Percentiles rank a stretch among this genome's conserved stretches.
Conservation (phyloP, 2,113 vertebrate species). For the Pseudopodoces humilis region DNA sequence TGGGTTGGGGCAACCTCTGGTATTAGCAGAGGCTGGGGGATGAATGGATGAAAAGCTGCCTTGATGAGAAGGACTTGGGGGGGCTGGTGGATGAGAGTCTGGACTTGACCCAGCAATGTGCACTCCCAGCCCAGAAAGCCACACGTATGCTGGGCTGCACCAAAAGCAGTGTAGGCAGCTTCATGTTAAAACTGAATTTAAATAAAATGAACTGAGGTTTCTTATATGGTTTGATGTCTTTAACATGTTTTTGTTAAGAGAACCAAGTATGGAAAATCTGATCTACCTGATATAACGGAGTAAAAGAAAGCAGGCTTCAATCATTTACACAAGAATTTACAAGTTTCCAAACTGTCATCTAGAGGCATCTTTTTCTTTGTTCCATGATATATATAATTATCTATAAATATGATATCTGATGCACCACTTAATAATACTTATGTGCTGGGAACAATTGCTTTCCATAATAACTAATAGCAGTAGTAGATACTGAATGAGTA, state of each 20-base stretch:
- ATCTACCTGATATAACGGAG: not conserved
- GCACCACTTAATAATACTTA: not conserved
- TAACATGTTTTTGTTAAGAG: not conserved
- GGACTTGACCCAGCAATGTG: rapidly evolving
- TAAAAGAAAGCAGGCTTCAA: not conserved
- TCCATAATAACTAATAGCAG: not conserved
- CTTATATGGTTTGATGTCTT: not conserved
- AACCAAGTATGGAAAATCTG: not conserved
- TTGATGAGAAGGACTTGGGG: not conserved
- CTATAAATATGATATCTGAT: not conserved
- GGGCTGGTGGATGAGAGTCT: not conserved
- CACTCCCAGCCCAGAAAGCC: not conserved
- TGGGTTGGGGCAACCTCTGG: not conserved
- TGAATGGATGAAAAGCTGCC: not conserved
- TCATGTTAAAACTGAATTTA: not conserved
- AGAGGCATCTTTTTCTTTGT: not conserved
- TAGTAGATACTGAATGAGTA: not conserved
- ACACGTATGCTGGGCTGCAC: rapidly evolving
- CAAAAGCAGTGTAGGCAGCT: rapidly evolving
- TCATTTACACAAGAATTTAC: not conserved
- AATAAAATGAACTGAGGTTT: not conserved
- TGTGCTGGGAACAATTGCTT: not conserved
- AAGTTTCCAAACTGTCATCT: not conserved
- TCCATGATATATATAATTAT: not conserved
- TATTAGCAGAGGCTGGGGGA: not conserved